Base-by-base conservation (phyloP, 2,113 vertebrate species). In the Hippocampus guttulatus region DNA sequence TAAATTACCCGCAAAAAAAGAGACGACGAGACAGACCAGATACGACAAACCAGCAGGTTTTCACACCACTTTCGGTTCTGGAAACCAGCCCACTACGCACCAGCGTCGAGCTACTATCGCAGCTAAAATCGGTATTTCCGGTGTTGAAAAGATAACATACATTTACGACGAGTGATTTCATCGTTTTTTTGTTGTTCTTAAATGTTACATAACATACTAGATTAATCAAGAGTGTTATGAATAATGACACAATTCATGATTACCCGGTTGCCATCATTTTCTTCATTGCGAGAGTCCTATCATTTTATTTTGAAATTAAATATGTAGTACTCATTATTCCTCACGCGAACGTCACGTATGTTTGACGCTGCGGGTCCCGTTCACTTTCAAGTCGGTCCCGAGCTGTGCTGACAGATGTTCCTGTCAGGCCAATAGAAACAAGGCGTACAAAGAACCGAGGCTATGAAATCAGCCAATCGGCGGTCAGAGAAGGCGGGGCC, bases 371-470 rank as follows among this genome's bases (percentile, higher is more conserved):
- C 21, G 41, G 60, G 69, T 77, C 73, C 75, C 68, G 57, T 77
- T 78, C 70, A 72, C 51, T 78, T 73, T 74, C 47, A 67, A 60
- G 5, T 51, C 70, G 45, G 52, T 23, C 23, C 3, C 49, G 5
- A 38, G 49, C 14, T 30, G 41, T 1, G n/a, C 81, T 76, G 75
- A 76, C 7, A 0, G 69, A 75, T 1, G 20, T 68, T 20, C 38
- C 8, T 54, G 5, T 14, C 75, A 0, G 47, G 71, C 89, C 86
- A 87, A 89, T 88, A 57, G 51, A 1, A 81, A 69, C 7, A 3
- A 18, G 62, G 55, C 10, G 10, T 30, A 12, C 27, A 27, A 8
- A 45, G 2, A 2, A 2, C 4, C 27, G 0, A 27, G 0, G 0
- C 2, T 0, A 18, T 11, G 0, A 0, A 0, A 14, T 5, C 2